Percentiles rank a stretch among this genome's conserved stretches.
Conservation (phyloP, 2,888 invertebrate species). For the Caenorhabditis sp. region DNA sequence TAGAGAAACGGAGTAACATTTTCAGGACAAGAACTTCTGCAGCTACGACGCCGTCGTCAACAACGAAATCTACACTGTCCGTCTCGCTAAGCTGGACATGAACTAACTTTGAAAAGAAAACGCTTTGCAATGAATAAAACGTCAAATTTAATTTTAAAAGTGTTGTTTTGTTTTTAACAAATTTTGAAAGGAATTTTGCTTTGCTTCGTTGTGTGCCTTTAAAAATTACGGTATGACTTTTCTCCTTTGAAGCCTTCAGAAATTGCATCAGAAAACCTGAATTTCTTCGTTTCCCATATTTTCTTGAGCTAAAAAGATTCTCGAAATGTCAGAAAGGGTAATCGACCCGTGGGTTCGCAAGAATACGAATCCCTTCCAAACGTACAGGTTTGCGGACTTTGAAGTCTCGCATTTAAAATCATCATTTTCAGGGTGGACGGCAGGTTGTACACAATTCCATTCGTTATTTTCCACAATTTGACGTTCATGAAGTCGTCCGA, state of each 20-base stretch:
- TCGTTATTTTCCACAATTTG: background rate
- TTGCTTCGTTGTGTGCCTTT: too few species aligned
- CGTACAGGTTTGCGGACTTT: background rate
- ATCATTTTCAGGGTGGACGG: slow-evolving; percentile 10
- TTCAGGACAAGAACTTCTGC: slow-evolving; percentile 65
- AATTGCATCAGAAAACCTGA: too few species aligned
- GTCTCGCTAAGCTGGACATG: slow-evolving; percentile 63
- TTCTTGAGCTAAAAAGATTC: too few species aligned
- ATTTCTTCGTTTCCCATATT: too few species aligned
- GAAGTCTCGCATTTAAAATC: background rate
- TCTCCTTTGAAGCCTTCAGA: too few species aligned
- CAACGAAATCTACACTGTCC: slow-evolving; percentile 50
- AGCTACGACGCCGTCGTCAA: slow-evolving; percentile 54
- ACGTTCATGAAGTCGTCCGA: slow-evolving; percentile 8
- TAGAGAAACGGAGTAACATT: background rate
- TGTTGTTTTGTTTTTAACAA: too few species aligned
- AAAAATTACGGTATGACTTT: too few species aligned
- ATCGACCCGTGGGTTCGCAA: too few species aligned
- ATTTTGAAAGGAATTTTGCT: too few species aligned
- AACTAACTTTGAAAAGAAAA: slow-evolving; percentile 23
- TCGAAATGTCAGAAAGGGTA: too few species aligned
- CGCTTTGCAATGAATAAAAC: background rate
- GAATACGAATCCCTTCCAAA: background rate
- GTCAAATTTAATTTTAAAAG: background rate
- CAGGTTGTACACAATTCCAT: slow-evolving; percentile 5